A percentile compares a stretch with the other conserved stretches of the same genome.
Conservation (phyloP, 1,140 invertebrate genomes). For the Belonocnema kinseyi region DNA sequence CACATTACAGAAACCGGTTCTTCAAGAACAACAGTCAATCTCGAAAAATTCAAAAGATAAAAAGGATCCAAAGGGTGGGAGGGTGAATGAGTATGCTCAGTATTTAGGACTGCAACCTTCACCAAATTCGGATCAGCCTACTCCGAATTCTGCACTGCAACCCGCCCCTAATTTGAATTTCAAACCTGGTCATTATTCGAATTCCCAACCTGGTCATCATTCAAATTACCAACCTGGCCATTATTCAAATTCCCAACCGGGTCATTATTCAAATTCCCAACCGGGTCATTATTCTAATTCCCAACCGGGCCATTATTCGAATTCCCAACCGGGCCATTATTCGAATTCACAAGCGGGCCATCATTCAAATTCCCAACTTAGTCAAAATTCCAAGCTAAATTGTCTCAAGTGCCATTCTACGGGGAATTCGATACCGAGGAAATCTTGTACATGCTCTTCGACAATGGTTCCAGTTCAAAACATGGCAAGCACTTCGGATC, state of each 20-base stretch:
- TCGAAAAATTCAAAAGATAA: slow-evolving; percentile 48
- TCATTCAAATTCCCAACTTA: too few relatives aligned
- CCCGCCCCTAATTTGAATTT: background rate
- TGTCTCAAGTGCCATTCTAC: slow-evolving; percentile 80
- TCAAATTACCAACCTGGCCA: slow-evolving; percentile 74
- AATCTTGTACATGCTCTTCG: slow-evolving; percentile 70
- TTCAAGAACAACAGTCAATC: slow-evolving; percentile 37
- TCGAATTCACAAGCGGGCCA: too few relatives aligned
- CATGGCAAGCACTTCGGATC: slow-evolving; percentile 56
- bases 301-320: background rate
- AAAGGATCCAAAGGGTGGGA: slow-evolving; percentile 63
- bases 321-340: too few relatives aligned
- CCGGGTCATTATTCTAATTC: slow-evolving; percentile 76
- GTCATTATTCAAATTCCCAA: slow-evolving; percentile 67
- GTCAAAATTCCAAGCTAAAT: slow-evolving; percentile 77
- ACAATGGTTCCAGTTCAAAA: slow-evolving; percentile 35
- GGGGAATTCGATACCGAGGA: slow-evolving; percentile 68
- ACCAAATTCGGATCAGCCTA: slow-evolving; percentile 57
- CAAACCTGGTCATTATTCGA: slow-evolving; percentile 62
- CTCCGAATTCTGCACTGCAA: background rate
- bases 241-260: slow-evolving; percentile 71
- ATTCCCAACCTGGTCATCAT: slow-evolving; percentile 80
- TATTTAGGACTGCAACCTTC: slow-evolving; percentile 81
- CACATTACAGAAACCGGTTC: slow-evolving; percentile 26
- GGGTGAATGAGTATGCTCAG: slow-evolving; percentile 81